Conservation (phyloP, 2,113 vertebrate genomes). For the Entosphenus tridentatus region DNA sequence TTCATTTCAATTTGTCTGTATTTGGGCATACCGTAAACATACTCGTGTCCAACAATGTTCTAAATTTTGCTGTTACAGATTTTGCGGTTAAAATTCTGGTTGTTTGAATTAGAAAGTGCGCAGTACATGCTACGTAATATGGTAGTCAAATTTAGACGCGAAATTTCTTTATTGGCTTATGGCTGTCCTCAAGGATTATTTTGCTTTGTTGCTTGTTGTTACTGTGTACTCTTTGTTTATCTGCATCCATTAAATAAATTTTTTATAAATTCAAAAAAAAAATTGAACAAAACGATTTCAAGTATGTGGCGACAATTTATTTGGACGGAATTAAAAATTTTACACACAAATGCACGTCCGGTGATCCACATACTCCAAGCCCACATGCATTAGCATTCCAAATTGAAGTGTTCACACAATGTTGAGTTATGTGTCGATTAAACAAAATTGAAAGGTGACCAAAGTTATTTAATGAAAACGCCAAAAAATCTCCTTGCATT, state of each 20-base stretch:
- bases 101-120: background rate
- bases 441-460: no score
- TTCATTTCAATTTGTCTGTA: no score
- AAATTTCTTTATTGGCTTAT: conserved; percentile 2
- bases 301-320: no score
- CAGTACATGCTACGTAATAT: background rate
- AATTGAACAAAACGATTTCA: background rate
- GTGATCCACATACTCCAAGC: no score
- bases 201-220: conserved; percentile 2
- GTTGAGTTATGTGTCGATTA: no score
- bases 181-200: background rate
- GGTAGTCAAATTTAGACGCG: background rate
- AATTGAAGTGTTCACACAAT: no score
- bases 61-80: background rate
- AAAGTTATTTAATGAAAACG: no score
- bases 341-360: no score
- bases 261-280: conserved; percentile 6
- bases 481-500: no score
- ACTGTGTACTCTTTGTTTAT: conserved; percentile 2
- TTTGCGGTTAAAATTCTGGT: background rate
- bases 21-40: no score
- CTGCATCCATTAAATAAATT: conserved; percentile 6
- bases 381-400: no score
- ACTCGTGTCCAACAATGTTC: background rate
- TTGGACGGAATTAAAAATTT: no score